phyloP scores from a whole-genome alignment of 1,140 invertebrate genomes.

The Drosophila varians region DNA sequence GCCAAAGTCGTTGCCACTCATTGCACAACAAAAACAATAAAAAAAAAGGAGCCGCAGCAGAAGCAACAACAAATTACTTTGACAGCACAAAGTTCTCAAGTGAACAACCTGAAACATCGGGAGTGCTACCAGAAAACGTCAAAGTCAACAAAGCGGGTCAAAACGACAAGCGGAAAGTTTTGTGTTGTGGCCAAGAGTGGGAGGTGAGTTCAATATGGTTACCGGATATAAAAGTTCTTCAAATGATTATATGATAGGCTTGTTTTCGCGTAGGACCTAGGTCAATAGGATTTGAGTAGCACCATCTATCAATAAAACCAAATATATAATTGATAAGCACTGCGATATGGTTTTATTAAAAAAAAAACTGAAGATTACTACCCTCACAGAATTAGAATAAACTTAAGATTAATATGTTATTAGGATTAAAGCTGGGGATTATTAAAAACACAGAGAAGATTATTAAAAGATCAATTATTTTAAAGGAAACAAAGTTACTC shows the following conservation, averaged over 20 bases:
- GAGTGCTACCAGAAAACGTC: slow-evolving; percentile 36
- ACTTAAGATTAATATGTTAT: too few relatives aligned
- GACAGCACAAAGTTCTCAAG: slow-evolving; percentile 56
- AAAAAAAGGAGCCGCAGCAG: background rate
- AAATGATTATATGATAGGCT: background rate
- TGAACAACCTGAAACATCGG: slow-evolving; percentile 50
- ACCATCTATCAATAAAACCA: too few relatives aligned
- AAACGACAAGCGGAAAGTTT: slow-evolving; percentile 32
- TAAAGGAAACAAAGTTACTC: too few relatives aligned
- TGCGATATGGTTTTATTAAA: background rate
- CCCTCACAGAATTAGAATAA: too few relatives aligned
- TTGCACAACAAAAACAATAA: slow-evolving; percentile 25
- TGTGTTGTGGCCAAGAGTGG: slow-evolving; percentile 1
- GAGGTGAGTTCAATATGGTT: slow-evolving; percentile 1
- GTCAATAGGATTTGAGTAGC: too few relatives aligned
- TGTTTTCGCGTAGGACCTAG: too few relatives aligned
- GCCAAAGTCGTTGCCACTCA: slow-evolving; percentile 54
- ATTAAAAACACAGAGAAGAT: too few relatives aligned
- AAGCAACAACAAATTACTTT: slow-evolving; percentile 32
- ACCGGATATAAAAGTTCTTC: slow-evolving; percentile 2
- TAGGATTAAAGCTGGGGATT: too few relatives aligned
- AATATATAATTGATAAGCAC: too few relatives aligned
- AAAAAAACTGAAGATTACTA: background rate
- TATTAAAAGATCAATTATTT: too few relatives aligned
- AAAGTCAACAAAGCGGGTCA: slow-evolving; percentile 50